Evolutionary conservation across 2,113 vertebrate species (phyloP).

Genomic region (Galemys pyrenaicus): DNA sequence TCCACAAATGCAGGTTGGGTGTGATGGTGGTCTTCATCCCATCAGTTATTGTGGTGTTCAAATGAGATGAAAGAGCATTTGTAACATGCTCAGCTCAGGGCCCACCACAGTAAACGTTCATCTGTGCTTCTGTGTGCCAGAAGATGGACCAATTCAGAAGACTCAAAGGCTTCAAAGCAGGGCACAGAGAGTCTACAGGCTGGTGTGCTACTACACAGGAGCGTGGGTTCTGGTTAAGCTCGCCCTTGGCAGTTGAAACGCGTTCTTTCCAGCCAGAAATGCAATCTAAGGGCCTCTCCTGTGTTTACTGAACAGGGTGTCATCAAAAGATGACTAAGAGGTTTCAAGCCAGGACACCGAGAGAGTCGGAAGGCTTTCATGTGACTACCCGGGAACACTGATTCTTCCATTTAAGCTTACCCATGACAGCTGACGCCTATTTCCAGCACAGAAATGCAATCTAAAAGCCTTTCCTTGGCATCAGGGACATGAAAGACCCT

Average conservation of each 20-base stretch:
- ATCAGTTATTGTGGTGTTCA: too few species aligned
- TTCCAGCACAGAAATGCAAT: neutral
- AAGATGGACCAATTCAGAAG: neutral
- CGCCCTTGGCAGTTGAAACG: neutral
- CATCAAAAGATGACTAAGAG: neutral
- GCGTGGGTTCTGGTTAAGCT: neutral
- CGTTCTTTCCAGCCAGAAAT: too few species aligned
- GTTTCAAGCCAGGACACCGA: neutral
- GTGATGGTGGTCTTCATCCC: neutral
- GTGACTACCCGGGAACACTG: neutral
- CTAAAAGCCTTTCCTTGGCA: neutral
- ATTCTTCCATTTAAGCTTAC: neutral
- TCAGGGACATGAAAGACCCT: neutral
- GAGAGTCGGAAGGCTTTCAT: neutral
- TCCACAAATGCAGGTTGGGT: neutral
- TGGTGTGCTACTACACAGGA: neutral
- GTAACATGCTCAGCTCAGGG: neutral
- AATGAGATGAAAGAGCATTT: neutral
- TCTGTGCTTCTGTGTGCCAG: neutral
- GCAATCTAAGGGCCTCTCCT: too few species aligned
- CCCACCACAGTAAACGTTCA: rapidly evolving
- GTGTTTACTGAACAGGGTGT: neutral
- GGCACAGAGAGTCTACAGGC: neutral
- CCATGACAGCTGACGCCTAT: neutral
- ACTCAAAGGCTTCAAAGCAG: neutral